A percentile compares a stretch with the other conserved stretches of the same genome.
Conservation (phyloP, 2,888 invertebrate genomes). For the Hololepta plana region DNA sequence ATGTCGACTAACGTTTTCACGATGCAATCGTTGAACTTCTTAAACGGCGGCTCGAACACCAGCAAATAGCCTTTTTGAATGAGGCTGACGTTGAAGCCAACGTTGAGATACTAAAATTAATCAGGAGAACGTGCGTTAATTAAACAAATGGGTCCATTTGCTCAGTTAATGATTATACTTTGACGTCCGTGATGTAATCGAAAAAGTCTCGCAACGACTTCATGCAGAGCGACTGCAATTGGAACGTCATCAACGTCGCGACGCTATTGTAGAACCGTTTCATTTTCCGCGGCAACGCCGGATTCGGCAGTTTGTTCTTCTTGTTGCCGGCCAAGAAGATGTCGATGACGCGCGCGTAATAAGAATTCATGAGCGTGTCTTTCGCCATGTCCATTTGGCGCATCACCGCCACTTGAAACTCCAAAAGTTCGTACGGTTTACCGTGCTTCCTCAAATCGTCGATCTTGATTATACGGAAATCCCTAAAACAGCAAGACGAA, state of each 20-base stretch:
- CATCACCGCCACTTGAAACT: slow-evolving; percentile 37
- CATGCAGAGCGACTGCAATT: slow-evolving; percentile 64
- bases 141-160: neutral
- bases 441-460: slow-evolving; percentile 35
- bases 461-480: slow-evolving; percentile 40
- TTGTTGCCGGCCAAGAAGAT: slow-evolving; percentile 48
- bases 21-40: slow-evolving; percentile 52
- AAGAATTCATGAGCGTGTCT: slow-evolving; percentile 42
- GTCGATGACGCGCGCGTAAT: slow-evolving; percentile 43
- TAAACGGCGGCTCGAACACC: slow-evolving; percentile 57
- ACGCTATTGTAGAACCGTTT: slow-evolving; percentile 71
- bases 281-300: slow-evolving; percentile 42
- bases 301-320: slow-evolving; percentile 48
- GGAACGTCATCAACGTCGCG: slow-evolving; percentile 73
- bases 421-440: slow-evolving; percentile 47
- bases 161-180: slow-evolving; percentile 31
- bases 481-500: slow-evolving; percentile 25
- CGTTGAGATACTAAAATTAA: slow-evolving; percentile 39
- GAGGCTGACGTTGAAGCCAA: slow-evolving; percentile 48
- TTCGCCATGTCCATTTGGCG: slow-evolving; percentile 50
- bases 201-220: slow-evolving; percentile 64
- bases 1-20: slow-evolving; percentile 55
- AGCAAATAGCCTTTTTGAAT: slow-evolving; percentile 39
- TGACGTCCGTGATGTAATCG: slow-evolving; percentile 55
- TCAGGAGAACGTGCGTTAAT: slow-evolving; percentile 2